Base-by-base conservation (phyloP, 2,113 vertebrate species). In the Donacobius atricapilla region DNA sequence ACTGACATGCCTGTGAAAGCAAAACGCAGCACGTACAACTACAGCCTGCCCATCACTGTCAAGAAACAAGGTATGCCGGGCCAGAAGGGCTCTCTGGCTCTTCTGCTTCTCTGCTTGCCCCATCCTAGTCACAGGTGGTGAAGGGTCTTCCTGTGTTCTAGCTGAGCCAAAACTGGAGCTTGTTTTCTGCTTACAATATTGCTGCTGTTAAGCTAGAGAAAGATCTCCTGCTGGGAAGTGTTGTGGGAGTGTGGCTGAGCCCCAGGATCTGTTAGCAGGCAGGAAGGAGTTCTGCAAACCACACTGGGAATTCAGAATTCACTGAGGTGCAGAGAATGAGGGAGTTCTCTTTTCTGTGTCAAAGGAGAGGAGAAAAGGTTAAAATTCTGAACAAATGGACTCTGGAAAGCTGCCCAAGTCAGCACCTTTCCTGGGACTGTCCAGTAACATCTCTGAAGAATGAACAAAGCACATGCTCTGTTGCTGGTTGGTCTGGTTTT, bases 21-120 rank as follows among this genome's bases (percentile, higher is more conserved):
- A 25, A 99, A 99, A 90, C 98, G 99, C 96, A 99, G 99, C 94
- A 97, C 99, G 0, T 98, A 99, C 42, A 99, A 99, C 97, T 99
- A 99, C 97, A 99, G 97, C 75, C 98, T 99, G 77, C 98, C 99
- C 68, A 99, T 98, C 97, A 99, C 98, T 3, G 40, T 99, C 79
- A 99, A 99, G 96, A 99, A 99, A 97, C 91, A 98, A 37, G 97
- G 99, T 99, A 81, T 82, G 97, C 63, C n/a, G 28, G 50, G 53
- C 75, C 73, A 79, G 27, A 58, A 69, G 54, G 71, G 37, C 48
- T 72, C 27, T 20, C 51, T 71, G 78, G 15, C 47, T 89, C 64
- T 79, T 65, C 64, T 63, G 16, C 15, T 51, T 42, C 65, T 84
- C 47, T 75, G 3, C 45, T 90, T 53, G 58, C 51, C 37, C 51